Evolutionary conservation across 2,113 vertebrate species (phyloP).

Genomic region (Trogon melanurus): DNA sequence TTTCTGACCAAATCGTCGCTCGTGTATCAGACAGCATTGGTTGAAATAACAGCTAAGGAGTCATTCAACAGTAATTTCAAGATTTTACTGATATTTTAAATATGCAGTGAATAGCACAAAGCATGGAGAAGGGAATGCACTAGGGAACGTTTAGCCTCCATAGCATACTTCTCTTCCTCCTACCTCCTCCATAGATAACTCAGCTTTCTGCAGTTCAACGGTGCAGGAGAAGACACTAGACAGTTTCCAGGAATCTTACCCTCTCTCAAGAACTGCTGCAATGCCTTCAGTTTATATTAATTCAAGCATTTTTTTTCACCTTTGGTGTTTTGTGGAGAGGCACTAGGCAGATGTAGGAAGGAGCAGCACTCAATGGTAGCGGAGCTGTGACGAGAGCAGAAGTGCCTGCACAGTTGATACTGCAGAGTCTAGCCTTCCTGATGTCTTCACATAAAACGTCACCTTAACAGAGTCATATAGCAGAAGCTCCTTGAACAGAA

Average conservation of each 20-base stretch:
- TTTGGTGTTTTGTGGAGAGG: not conserved
- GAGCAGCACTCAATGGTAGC: not conserved
- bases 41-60: not conserved
- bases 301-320: not conserved
- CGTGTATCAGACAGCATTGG: accelerated
- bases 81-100: not conserved
- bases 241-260: not conserved
- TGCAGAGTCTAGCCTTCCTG: not conserved
- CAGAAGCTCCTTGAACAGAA: not conserved
- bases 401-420: not conserved
- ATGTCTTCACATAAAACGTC: not conserved
- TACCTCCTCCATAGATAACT: not conserved
- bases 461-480: not conserved
- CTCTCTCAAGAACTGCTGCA: not conserved
- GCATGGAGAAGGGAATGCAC: accelerated
- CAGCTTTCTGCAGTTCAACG: not conserved
- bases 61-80: not conserved
- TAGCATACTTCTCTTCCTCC: not conserved
- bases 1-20: not conserved
- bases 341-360: not conserved
- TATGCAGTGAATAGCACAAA: accelerated
- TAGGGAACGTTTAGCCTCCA: accelerated
- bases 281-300: not conserved
- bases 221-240: not conserved
- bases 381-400: not conserved